These are phyloP conservation scores for Pantelozetes paolii DNA, from an alignment of 2,888 invertebrate genomes.

Conservation along the genomic window DNA sequence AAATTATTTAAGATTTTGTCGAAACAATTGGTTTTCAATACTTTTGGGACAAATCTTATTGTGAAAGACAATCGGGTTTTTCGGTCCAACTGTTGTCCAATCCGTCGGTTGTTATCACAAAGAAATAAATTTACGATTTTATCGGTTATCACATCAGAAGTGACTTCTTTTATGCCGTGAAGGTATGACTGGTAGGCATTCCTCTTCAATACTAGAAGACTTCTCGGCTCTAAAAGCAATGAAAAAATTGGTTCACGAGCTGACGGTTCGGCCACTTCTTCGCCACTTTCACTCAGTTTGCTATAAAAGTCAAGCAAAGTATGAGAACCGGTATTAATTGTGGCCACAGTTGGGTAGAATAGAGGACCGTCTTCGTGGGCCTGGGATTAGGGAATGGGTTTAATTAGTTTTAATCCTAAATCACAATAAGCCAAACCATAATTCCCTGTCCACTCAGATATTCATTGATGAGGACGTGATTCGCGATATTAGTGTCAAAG, in stretches of 20 bases:
- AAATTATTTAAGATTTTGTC: neutral
- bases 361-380: constrained; percentile 93
- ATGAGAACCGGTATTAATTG: constrained; percentile 85
- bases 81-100: constrained; percentile 52
- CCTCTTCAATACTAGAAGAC: constrained; percentile 77
- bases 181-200: constrained; percentile 75
- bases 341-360: constrained; percentile 86
- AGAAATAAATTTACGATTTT: constrained; percentile 55
- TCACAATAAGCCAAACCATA: constrained; percentile 61
- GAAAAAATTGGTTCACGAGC: constrained; percentile 53
- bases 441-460: constrained; percentile 91
- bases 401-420: neutral
- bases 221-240: constrained; percentile 77
- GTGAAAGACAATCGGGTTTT: constrained; percentile 79
- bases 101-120: neutral
- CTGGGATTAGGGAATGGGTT: constrained; percentile 49
- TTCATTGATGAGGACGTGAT: constrained; percentile 92
- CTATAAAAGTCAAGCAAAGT: constrained; percentile 76
- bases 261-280: neutral
- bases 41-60: constrained; percentile 83
- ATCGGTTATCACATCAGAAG: constrained; percentile 61
- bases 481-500: constrained; percentile 70
- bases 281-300: constrained; percentile 38
- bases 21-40: constrained; percentile 42
- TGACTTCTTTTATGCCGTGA: constrained; percentile 75